Conservation (phyloP, 2,888 invertebrate genomes). For the Eilema sororculum region DNA sequence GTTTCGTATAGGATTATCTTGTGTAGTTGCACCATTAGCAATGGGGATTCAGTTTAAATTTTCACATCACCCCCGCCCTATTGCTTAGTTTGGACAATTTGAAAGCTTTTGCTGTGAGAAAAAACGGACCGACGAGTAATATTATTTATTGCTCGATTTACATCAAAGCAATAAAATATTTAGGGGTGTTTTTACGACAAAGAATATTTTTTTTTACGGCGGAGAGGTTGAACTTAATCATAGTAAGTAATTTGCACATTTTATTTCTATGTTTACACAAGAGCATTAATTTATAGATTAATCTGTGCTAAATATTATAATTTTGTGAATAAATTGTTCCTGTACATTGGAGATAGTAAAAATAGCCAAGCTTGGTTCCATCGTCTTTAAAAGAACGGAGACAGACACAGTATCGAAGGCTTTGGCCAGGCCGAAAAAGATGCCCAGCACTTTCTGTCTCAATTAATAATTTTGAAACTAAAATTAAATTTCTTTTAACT, state of each 20-base stretch:
- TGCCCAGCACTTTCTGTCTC: no score
- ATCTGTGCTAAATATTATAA: not conserved
- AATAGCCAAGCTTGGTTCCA: no score
- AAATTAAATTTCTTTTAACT: no score
- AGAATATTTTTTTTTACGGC: not conserved
- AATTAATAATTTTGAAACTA: no score
- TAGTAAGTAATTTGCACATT: not conserved
- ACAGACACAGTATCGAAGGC: no score
- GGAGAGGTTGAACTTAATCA: not conserved
- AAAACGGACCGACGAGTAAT: conserved; percentile 32
- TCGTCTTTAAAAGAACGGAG: no score
- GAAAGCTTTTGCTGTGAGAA: conserved; percentile 60
- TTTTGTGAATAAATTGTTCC: no score
- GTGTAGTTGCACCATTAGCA: conserved; percentile 59
- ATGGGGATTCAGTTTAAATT: conserved; percentile 78
- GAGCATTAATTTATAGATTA: not conserved
- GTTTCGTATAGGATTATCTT: conserved; percentile 60
- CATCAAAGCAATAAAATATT: conserved; percentile 15
- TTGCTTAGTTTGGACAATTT: conserved; percentile 62
- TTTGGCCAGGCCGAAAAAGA: no score
- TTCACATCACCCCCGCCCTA: conserved; percentile 67
- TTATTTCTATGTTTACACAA: not conserved
- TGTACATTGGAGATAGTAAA: no score
- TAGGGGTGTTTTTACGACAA: not conserved
- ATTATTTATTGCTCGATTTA: conserved; percentile 38